These are phyloP conservation scores for Camponotus pennsylvanicus DNA, from an alignment of 1,140 invertebrate species.

Conservation along the genomic window DNA sequence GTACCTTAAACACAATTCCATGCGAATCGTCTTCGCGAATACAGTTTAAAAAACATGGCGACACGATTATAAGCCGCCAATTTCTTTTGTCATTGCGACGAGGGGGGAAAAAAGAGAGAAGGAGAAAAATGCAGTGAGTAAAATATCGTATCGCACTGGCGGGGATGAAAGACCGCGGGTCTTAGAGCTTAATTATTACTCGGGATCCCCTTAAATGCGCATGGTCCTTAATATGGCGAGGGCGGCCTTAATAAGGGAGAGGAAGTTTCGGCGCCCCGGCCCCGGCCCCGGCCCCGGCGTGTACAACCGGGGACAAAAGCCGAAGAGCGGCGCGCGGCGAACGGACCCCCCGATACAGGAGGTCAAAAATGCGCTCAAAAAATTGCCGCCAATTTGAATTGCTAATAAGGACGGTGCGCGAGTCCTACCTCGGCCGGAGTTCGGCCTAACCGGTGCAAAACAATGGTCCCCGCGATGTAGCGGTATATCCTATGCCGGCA, in stretches of 20 bases:
- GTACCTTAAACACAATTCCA: slow-evolving; percentile 34
- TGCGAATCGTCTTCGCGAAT: slow-evolving; percentile 30
- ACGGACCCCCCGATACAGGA: slow-evolving; percentile 84
- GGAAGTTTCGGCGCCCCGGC: slow-evolving; percentile 80
- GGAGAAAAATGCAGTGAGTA: slow-evolving; percentile 16
- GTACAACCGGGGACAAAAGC: slow-evolving; percentile 76
- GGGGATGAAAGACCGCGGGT: neutral
- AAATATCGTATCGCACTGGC: neutral
- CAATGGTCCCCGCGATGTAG: slow-evolving; percentile 84
- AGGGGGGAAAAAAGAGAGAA: neutral
- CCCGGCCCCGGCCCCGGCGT: slow-evolving; percentile 53
- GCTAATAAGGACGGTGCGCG: slow-evolving; percentile 82
- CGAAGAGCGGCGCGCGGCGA: slow-evolving; percentile 60
- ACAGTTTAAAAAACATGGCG: slow-evolving; percentile 16
- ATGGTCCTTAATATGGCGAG: slow-evolving; percentile 85
- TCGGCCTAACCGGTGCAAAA: slow-evolving; percentile 82
- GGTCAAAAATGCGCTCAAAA: slow-evolving; percentile 87
- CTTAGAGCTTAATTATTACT: slow-evolving; percentile 78
- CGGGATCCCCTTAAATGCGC: slow-evolving; percentile 55
- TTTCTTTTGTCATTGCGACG: slow-evolving; percentile 18
- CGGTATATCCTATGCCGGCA: slow-evolving; percentile 81
- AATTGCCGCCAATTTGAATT: slow-evolving; percentile 87
- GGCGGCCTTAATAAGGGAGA: slow-evolving; percentile 86
- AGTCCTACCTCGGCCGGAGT: slow-evolving; percentile 71
- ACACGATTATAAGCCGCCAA: neutral